Evolutionary conservation across 2,113 vertebrate genomes (phyloP), one percentile per base, ranked within the genome.

Genomic region (Dipodomys stephensi): DNA sequence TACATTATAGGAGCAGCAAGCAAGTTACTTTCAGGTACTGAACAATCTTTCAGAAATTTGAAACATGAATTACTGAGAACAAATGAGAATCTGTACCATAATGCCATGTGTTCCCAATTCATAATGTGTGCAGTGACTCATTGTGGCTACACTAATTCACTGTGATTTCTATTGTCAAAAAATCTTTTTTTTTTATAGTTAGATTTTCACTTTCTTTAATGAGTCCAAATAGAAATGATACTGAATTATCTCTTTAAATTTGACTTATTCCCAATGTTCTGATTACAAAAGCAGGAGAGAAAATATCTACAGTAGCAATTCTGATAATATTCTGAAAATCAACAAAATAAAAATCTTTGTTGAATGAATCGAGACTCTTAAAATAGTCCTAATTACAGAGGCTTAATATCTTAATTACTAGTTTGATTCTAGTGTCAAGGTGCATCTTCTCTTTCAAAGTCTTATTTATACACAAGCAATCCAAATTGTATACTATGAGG

Each of bases 351-450:
- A 94, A 95, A 90, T 81, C 32, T 92, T 76, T 23, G 32, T 19
- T n/a, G 90, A 95, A 87, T 78, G 53, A 87, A 96, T 79, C 72
- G 82, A 67, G 72, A 11, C 39, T 39, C 85, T 95, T 94, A 86
- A 96, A 97, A 90, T n/a, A 92, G 22, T 86, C 65, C 79, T 93
- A 93, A 94, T 88, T 92, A 74, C 20, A 88, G 79, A 93, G 39
- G 27, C 39, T 90, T 96, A 94, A 95, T 96, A 92, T 94, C 83
- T 94, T 95, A 96, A 96, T 95, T 92, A 86, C 44, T 95, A 86
- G 65, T 91, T 95, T 96, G 73, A 85, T 68, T 90, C 81, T 85
- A 71, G 93, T 67, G 78, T 93, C 92, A 87, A 94, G 72, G 79
- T 83, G 80, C 39, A 83, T 86, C 88, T 92, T 94, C 85, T 81